Evolutionary conservation across 2,797 vertebrate genomes (phyloP).

Genomic region (Malurus leucopterus): DNA sequence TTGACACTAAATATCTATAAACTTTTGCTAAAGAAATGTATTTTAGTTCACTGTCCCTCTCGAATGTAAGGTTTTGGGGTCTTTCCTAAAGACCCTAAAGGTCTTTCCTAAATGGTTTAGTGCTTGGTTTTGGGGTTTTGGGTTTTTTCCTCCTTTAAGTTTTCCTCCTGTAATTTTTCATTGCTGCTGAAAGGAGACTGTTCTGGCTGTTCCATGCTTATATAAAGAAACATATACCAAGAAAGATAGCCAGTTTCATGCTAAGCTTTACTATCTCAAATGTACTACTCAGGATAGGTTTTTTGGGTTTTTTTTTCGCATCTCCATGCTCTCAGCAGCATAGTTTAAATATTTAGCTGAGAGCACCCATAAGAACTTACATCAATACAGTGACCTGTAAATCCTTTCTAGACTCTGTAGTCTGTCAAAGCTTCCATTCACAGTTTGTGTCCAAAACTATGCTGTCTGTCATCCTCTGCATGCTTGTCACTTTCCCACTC

Average conservation of each 20-base stretch:
- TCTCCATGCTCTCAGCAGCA: not conserved
- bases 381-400: not conserved
- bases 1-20: not conserved
- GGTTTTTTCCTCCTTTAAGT: not conserved
- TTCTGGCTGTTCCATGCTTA: not conserved
- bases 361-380: not conserved
- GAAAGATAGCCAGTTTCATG: not conserved
- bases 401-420: not conserved
- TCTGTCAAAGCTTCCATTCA: not conserved
- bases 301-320: not conserved
- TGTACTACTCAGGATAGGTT: fast-evolving
- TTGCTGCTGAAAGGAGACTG: not conserved
- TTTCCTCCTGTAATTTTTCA: not conserved
- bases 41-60: not conserved
- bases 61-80: not conserved
- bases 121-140: not conserved
- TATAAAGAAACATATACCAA: not conserved
- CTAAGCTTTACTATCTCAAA: not conserved
- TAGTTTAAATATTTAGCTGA: not conserved
- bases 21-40: not conserved
- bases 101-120: too few species aligned
- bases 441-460: not conserved
- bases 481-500: fast-evolving
- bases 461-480: not conserved
- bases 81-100: too few species aligned